phyloP scores from a whole-genome alignment of 2,888 invertebrate genomes.

The Lottia scabra region DNA sequence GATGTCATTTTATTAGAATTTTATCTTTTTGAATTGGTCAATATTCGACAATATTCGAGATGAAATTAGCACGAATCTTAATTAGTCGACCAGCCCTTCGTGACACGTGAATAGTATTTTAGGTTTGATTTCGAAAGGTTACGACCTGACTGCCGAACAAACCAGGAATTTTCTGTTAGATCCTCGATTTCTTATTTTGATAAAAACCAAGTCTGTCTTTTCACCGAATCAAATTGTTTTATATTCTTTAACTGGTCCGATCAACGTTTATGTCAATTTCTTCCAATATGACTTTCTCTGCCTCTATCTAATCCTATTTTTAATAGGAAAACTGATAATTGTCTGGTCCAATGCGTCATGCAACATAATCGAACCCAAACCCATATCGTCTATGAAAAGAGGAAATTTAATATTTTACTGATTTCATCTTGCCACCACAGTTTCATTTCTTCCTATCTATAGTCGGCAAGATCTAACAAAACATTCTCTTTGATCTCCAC shows the following conservation, averaged over 20 bases:
- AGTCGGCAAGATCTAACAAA: slow-evolving; percentile 6
- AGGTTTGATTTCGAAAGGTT: background rate
- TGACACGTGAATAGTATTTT: background rate
- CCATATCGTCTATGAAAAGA: slow-evolving; percentile 1
- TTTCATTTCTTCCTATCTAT: slow-evolving; percentile 7
- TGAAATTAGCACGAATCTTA: slow-evolving; percentile 6
- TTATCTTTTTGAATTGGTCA: slow-evolving; percentile 6
- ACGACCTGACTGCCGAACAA: background rate
- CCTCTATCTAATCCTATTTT: background rate
- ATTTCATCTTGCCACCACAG: slow-evolving; percentile 4
- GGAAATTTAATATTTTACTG: slow-evolving; percentile 7
- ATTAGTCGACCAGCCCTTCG: slow-evolving; percentile 1
- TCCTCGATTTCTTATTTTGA: slow-evolving; percentile 1
- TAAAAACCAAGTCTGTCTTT: background rate
- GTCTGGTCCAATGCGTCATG: slow-evolving; percentile 6
- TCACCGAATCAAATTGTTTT: background rate
- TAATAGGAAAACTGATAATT: slow-evolving; percentile 4
- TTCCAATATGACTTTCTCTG: background rate
- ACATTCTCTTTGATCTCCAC: background rate
- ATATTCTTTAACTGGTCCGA: background rate
- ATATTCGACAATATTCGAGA: background rate
- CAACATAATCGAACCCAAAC: background rate
- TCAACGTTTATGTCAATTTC: background rate
- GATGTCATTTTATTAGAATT: slow-evolving; percentile 6
- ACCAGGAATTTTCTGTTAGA: background rate